phyloP scores from a whole-genome alignment of 1,140 invertebrate species.

The Pteromalus puparum region DNA sequence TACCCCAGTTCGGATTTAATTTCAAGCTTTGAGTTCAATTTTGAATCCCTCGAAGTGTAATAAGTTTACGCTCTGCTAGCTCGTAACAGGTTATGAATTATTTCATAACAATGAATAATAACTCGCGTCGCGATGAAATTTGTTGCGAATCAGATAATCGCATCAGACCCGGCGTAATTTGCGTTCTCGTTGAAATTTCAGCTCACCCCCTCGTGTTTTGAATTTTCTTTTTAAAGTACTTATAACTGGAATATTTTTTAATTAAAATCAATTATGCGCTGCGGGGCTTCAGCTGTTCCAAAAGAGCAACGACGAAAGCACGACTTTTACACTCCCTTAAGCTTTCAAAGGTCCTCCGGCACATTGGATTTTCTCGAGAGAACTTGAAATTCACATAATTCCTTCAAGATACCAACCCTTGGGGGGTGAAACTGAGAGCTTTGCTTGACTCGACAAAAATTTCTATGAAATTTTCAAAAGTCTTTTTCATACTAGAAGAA shows the following conservation, averaged over 20 bases:
- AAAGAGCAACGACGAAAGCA: not conserved
- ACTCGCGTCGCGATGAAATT: not conserved
- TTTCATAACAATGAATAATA: not conserved
- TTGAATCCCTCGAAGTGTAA: not conserved
- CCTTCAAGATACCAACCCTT: not conserved
- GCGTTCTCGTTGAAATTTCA: not conserved
- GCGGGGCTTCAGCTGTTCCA: not conserved
- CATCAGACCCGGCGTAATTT: not conserved
- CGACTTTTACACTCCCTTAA: not conserved
- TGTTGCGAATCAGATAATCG: not conserved
- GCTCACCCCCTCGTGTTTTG: not conserved
- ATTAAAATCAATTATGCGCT: conserved; percentile 4
- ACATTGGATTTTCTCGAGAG: not conserved
- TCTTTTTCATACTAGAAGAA: no score
- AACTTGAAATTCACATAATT: no score
- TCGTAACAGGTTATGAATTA: not conserved
- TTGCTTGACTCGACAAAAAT: not conserved
- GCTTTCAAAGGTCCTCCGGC: not conserved
- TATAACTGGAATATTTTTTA: not conserved
- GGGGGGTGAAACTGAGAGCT: not conserved
- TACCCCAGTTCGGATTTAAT: not conserved
- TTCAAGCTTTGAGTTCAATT: not conserved
- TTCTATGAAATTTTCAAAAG: not conserved
- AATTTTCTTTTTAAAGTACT: not conserved
- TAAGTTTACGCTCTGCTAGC: not conserved